Evolutionary conservation across 2,113 vertebrate genomes (phyloP).

Genomic region (Callospermophilus lateralis): DNA sequence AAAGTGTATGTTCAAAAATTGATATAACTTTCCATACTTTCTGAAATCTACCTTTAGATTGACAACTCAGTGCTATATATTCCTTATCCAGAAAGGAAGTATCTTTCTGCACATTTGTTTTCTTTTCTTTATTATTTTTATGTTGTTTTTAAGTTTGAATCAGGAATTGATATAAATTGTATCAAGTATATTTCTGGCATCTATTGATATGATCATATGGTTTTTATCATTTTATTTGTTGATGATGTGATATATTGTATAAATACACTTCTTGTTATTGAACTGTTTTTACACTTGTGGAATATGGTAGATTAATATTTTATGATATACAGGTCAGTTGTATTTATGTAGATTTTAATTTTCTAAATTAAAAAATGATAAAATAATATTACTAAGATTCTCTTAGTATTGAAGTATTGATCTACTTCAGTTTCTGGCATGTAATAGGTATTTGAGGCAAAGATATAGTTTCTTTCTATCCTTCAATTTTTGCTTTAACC

Average conservation of each 20-base stretch:
- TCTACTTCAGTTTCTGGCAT: neutral
- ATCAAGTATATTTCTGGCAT: conserved; percentile 14
- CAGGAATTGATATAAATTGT: neutral
- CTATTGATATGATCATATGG: conserved; percentile 33
- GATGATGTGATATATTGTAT: neutral
- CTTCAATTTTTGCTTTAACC: neutral
- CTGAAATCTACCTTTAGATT: neutral
- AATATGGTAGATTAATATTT: conserved; percentile 41
- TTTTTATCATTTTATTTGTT: conserved; percentile 52
- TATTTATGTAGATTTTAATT: conserved; percentile 35
- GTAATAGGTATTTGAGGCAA: neutral
- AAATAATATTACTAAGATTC: neutral
- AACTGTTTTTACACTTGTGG: neutral
- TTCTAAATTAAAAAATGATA: neutral
- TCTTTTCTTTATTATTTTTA: too few species aligned
- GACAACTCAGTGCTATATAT: neutral
- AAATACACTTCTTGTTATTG: neutral
- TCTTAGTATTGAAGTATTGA: neutral
- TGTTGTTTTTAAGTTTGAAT: neutral
- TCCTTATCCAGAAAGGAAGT: neutral
- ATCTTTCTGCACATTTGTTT: neutral
- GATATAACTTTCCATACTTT: neutral
- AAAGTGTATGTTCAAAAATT: conserved; percentile 50
- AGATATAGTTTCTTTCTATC: neutral
- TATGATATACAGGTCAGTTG: neutral